These are phyloP conservation scores for Caenorhabditis tropicalis DNA, from an alignment of 1,140 invertebrate species.

Conservation along the genomic window DNA sequence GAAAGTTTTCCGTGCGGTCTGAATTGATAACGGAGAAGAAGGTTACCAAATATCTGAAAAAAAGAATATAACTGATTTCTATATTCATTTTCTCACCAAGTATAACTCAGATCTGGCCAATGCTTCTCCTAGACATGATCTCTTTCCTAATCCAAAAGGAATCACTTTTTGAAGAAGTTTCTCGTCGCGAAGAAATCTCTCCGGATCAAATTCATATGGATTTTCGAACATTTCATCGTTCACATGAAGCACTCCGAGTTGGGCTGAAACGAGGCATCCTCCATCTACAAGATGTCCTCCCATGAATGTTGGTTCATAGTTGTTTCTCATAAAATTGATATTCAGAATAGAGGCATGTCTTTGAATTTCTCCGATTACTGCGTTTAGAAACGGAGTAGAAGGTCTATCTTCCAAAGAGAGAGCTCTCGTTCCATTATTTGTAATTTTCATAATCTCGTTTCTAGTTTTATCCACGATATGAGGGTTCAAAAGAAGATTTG, in stretches of 20 bases:
- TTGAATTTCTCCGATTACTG: constrained; percentile 50
- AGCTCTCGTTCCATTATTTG: background rate
- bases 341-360: constrained; percentile 1
- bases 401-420: constrained; percentile 37
- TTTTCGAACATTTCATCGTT: constrained; percentile 17
- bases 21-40: constrained; percentile 25
- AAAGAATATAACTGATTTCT: background rate
- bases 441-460: background rate
- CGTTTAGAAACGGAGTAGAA: constrained; percentile 46
- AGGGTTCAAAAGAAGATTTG: constrained; percentile 46
- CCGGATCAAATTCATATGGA: constrained; percentile 49
- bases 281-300: constrained; percentile 17
- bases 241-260: constrained; percentile 20
- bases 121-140: constrained; percentile 53
- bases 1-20: background rate
- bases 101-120: constrained; percentile 54
- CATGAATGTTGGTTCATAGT: background rate
- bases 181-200: constrained; percentile 28
- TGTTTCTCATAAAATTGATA: constrained; percentile 44
- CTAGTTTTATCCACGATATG: constrained; percentile 28
- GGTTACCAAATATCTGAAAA: constrained; percentile 48
- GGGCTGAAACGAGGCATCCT: constrained; percentile 29
- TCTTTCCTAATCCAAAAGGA: constrained; percentile 56
- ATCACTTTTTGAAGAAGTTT: constrained; percentile 42
- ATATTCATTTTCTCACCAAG: constrained; percentile 15